Evolutionary conservation across 2,888 invertebrate genomes (phyloP).

Genomic region (Habrosyne pyritoides): DNA sequence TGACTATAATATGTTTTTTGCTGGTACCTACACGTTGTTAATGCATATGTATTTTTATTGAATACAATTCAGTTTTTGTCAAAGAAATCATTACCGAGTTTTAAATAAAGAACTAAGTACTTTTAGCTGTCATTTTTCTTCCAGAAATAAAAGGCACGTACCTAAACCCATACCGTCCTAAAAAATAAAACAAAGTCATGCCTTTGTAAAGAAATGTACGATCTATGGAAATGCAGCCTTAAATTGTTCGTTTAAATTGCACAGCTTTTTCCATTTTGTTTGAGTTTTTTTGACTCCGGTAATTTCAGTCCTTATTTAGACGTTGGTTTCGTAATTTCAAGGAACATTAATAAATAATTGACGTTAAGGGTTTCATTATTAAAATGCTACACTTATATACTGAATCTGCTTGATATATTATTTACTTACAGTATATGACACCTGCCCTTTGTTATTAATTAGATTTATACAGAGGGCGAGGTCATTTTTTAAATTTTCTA

Average conservation of each 20-base stretch:
- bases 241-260: slow-evolving; percentile 23
- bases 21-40: too few species aligned
- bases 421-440: too few species aligned
- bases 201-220: slow-evolving; percentile 7
- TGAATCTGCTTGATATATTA: too few species aligned
- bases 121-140: neutral
- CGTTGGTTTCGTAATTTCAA: neutral
- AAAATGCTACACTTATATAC: too few species aligned
- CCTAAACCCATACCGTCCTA: neutral
- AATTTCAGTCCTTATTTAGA: slow-evolving; percentile 15
- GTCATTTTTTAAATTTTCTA: too few species aligned
- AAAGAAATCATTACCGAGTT: too few species aligned
- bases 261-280: slow-evolving; percentile 24
- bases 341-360: neutral
- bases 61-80: too few species aligned
- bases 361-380: neutral
- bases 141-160: neutral
- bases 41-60: too few species aligned
- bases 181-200: neutral
- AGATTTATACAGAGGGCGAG: too few species aligned
- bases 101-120: neutral
- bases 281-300: slow-evolving; percentile 18
- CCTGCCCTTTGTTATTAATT: too few species aligned
- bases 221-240: slow-evolving; percentile 22
- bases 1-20: too few species aligned